Base-by-base conservation (phyloP, 1,140 invertebrate genomes). In the Dinoponera quadriceps region DNA sequence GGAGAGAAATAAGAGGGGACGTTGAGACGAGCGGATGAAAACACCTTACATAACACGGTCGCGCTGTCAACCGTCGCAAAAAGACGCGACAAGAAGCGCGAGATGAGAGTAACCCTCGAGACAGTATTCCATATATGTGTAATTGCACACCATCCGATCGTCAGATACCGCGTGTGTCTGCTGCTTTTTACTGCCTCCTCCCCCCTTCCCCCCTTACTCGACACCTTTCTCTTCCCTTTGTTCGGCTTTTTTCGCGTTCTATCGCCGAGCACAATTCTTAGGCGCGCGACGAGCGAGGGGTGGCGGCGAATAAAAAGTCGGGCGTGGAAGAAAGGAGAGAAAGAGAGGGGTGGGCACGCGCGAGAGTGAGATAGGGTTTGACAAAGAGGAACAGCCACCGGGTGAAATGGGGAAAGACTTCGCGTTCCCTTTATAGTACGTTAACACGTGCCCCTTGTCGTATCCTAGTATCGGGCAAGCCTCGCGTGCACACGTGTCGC, bases 61-160 rank as follows among this genome's bases (percentile, higher is more conserved):
- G 38, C 38, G 3, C 0, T 44, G 38, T 44, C 38, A 44, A 44
- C 38, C 38, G 38, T 4, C 38, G 38, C 38, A 44, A 44, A 44
- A 44, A 44, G 38, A 44, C 38, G 11, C 3, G 38, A 11, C 4
- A 44, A 44, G 38, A 44, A 44, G 7, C 38, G 3, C 38, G 54
- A 55, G n/a, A 55, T 20, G 54, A 88, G 89, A 88, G 89, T 89
- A 88, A 91, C 78, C 86, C 72, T 73, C 65, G 82, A 87, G 65
- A 63, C 57, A 60, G 54, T 25, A 78, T 44, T 54, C 86, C 77
- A 88, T 86, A 89, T 88, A 90, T 90, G 73, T 85, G 82, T 91
- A 90, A 91, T 89, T 90, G 85, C 84, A 83, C 83, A 75, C 86
- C 80, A 89, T 82, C 85, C 85, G 82, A 83, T 90, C 89, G 72